Conservation (phyloP, 2,888 invertebrate genomes). For the Cheilosia grossa region DNA sequence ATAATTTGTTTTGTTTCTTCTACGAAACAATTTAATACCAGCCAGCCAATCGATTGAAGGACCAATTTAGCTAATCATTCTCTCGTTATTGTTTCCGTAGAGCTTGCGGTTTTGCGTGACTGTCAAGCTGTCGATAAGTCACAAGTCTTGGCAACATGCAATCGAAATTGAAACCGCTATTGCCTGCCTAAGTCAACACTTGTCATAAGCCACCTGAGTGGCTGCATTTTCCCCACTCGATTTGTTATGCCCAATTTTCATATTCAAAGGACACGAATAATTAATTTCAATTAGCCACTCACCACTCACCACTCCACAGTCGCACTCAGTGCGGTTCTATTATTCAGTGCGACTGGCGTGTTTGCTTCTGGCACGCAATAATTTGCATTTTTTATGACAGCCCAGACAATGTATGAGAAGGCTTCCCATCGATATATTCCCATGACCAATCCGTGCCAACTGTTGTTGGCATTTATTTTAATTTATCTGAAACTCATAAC, state of each 20-base stretch:
- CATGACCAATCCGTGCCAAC: slow-evolving; percentile 25
- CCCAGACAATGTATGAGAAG: not conserved
- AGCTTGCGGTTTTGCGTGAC: slow-evolving; percentile 66
- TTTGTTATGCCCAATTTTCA: slow-evolving; percentile 45
- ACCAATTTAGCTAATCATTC: slow-evolving; percentile 41
- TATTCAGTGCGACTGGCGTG: slow-evolving; percentile 51
- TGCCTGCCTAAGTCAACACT: slow-evolving; percentile 42
- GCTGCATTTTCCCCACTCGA: not conserved
- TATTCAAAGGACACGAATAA: slow-evolving; percentile 62
- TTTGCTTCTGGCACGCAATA: slow-evolving; percentile 9
- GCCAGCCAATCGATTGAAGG: slow-evolving; percentile 17
- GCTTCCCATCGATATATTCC: not conserved
- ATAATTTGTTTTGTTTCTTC: slow-evolving; percentile 4
- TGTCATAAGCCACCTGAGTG: slow-evolving; percentile 22
- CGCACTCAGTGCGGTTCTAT: slow-evolving; percentile 6
- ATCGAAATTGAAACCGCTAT: not conserved
- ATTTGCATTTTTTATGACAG: not conserved
- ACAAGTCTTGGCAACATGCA: slow-evolving; percentile 14
- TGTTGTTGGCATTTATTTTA: slow-evolving; percentile 55
- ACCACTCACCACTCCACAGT: too few species aligned
- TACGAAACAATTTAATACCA: slow-evolving; percentile 26
- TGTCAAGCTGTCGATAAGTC: slow-evolving; percentile 60
- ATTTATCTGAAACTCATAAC: slow-evolving; percentile 68
- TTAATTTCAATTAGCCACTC: slow-evolving; percentile 54
- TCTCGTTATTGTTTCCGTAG: slow-evolving; percentile 22